A percentile compares a stretch with the other conserved stretches of the same genome.
Conservation (phyloP, 2,888 invertebrate genomes). For the Troides aeacus region DNA sequence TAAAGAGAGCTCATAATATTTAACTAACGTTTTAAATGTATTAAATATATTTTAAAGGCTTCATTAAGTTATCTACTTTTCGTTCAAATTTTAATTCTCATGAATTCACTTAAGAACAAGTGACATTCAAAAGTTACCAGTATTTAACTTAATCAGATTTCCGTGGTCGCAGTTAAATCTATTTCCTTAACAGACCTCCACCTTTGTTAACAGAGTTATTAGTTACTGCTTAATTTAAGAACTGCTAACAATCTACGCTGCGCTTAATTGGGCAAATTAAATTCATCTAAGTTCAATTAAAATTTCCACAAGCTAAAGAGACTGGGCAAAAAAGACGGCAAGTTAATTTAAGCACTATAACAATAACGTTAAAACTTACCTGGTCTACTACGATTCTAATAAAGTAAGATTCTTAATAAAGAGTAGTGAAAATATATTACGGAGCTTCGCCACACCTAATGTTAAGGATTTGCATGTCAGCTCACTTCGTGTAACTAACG, state of each 20-base stretch:
- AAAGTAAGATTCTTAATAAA: conserved; percentile 26
- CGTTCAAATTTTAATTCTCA: conserved; percentile 48
- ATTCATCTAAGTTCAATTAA: conserved; percentile 39
- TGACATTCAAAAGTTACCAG: conserved; percentile 67
- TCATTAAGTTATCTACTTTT: conserved; percentile 41
- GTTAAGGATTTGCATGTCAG: conserved; percentile 74
- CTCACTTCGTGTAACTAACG: conserved; percentile 71
- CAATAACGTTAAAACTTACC: conserved; percentile 16
- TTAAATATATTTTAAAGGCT: conserved; percentile 20
- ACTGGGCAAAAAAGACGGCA: conserved; percentile 16
- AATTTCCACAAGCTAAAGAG: conserved; percentile 34
- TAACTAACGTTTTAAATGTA: background rate
- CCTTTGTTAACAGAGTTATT: conserved; percentile 64
- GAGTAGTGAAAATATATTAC: conserved; percentile 27
- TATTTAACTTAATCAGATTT: conserved; percentile 70
- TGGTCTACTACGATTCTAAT: conserved; percentile 29
- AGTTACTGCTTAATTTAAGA: conserved; percentile 55
- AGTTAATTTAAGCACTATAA: conserved; percentile 2
- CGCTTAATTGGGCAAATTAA: conserved; percentile 48
- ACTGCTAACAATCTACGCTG: conserved; percentile 59
- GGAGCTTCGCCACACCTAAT: conserved; percentile 41
- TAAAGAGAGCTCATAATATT: background rate
- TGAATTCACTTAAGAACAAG: conserved; percentile 57
- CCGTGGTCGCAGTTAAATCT: conserved; percentile 66
- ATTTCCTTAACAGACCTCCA: conserved; percentile 67